Evolutionary conservation across 2,888 invertebrate genomes (phyloP).

Genomic region (Parnassius smintheus): DNA sequence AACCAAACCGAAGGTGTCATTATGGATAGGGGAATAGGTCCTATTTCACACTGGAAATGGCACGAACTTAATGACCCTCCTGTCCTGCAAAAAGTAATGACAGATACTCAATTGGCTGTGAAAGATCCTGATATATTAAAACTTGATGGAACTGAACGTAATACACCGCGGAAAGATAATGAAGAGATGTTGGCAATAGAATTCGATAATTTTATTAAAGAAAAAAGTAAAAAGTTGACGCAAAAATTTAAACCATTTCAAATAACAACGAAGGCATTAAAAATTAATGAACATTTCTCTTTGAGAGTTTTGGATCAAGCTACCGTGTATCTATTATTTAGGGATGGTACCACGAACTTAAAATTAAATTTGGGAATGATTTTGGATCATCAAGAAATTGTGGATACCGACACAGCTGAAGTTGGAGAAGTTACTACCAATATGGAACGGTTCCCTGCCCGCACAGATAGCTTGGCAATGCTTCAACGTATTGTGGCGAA

Average conservation of each 20-base stretch:
- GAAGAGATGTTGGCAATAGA: conserved; percentile 73
- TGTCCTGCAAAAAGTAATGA: conserved; percentile 71
- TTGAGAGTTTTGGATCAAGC: conserved; percentile 68
- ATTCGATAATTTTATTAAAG: conserved; percentile 69
- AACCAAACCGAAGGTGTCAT: conserved; percentile 75
- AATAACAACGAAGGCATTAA: conserved; percentile 72
- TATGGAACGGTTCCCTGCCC: conserved; percentile 41
- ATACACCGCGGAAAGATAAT: conserved; percentile 47
- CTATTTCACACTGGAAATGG: conserved; percentile 73
- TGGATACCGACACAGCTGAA: conserved; percentile 56
- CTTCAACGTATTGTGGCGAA: conserved; percentile 56
- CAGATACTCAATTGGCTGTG: conserved; percentile 63
- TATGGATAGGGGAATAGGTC: conserved; percentile 63
- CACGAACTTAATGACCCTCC: conserved; percentile 72
- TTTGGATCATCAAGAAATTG: conserved; percentile 75
- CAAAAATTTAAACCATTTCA: conserved; percentile 70
- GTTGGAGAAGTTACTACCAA: conserved; percentile 43
- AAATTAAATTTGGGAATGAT: conserved; percentile 74
- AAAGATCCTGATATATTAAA: conserved; percentile 64
- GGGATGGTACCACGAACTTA: conserved; percentile 63
- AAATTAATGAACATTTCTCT: conserved; percentile 72
- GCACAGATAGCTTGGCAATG: conserved; percentile 60
- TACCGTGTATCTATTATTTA: conserved; percentile 60
- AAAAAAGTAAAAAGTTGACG: conserved; percentile 62
- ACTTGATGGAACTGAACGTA: conserved; percentile 43